A percentile compares a stretch with the other conserved stretches of the same genome.
Conservation (phyloP, 2,888 invertebrate genomes). For the Ennomos quercinarius region DNA sequence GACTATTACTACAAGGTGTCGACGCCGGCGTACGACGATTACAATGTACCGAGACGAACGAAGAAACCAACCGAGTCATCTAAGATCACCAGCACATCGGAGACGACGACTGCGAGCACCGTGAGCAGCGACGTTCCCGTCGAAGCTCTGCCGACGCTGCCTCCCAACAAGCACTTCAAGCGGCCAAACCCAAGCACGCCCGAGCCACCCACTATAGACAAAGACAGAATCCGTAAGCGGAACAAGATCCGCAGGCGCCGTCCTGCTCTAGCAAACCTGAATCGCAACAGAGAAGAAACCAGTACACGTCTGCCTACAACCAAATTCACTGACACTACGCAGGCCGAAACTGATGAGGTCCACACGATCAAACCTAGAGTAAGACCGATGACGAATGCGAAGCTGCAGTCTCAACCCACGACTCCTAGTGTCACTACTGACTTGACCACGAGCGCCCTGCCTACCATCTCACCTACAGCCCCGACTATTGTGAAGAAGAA, state of each 20-base stretch:
- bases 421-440: conserved; percentile 77
- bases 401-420: conserved; percentile 66
- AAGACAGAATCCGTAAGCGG: conserved; percentile 73
- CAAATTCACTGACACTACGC: conserved; percentile 58
- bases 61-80: conserved; percentile 69
- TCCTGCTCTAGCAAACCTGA: conserved; percentile 63
- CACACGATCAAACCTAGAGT: conserved; percentile 72
- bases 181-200: conserved; percentile 61
- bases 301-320: conserved; percentile 47
- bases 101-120: conserved; percentile 59
- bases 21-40: conserved; percentile 70
- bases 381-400: conserved; percentile 60
- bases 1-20: conserved; percentile 80
- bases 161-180: conserved; percentile 78
- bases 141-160: conserved; percentile 75
- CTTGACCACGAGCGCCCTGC: conserved; percentile 76
- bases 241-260: conserved; percentile 79
- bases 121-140: conserved; percentile 56
- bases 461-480: conserved; percentile 75
- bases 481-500: conserved; percentile 77
- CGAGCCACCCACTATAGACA: conserved; percentile 53
- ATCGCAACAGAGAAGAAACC: conserved; percentile 62
- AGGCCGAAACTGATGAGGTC: conserved; percentile 62
- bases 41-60: conserved; percentile 65
- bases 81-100: conserved; percentile 49